Conservation (phyloP, 2,113 vertebrate genomes). For the Dipodomys stephensi region DNA sequence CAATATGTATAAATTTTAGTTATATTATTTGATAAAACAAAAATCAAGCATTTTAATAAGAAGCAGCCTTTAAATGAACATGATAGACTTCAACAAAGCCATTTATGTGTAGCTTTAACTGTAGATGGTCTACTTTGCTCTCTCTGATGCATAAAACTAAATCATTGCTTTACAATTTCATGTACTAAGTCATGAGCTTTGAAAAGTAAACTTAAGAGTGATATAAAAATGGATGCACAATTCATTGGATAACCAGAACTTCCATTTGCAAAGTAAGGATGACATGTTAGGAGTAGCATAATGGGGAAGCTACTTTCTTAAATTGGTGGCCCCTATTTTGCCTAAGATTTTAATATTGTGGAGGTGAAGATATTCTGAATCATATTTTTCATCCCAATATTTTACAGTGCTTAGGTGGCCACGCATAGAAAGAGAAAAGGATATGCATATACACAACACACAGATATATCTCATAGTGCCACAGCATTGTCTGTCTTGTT, state of each 20-base stretch:
- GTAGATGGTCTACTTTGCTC: background rate
- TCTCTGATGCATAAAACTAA: background rate
- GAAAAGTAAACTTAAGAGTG: background rate
- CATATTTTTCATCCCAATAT: background rate
- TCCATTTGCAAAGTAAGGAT: background rate
- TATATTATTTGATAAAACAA: background rate
- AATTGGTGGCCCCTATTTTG: constrained; percentile 4
- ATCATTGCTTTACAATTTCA: background rate
- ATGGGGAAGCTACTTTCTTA: constrained; percentile 34
- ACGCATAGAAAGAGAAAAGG: background rate
- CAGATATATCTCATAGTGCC: background rate
- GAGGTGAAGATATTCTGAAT: background rate
- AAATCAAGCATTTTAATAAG: background rate
- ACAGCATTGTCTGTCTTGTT: background rate
- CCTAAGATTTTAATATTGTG: background rate
- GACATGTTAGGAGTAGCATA: constrained; percentile 20
- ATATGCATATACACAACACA: no score
- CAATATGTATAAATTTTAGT: background rate
- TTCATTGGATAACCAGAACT: background rate
- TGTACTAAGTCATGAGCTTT: background rate
- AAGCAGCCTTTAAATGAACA: background rate
- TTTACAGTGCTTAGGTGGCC: constrained; percentile 2
- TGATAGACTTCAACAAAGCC: background rate
- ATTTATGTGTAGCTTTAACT: background rate
- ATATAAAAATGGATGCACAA: background rate